Percentiles rank a stretch among this genome's conserved stretches.
Conservation (phyloP, 2,797 vertebrate genomes). For the Lophotriccus pileatus region DNA sequence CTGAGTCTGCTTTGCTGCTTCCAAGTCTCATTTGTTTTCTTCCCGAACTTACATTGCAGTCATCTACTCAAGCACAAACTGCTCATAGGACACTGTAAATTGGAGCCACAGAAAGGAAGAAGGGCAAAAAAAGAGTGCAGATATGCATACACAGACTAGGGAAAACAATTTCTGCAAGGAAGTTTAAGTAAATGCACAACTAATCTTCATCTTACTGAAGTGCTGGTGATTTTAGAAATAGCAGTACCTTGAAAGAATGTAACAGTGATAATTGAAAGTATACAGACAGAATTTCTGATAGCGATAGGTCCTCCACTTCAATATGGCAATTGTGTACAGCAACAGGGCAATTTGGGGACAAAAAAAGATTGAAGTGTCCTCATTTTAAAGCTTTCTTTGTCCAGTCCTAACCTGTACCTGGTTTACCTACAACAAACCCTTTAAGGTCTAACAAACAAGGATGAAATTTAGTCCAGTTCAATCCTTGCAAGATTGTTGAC, state of each 20-base stretch:
- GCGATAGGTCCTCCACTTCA: not conserved
- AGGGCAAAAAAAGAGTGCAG: not conserved
- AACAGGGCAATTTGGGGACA: not conserved
- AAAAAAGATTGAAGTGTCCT: not conserved
- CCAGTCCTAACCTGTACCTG: not conserved
- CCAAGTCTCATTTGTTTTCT: conserved; percentile 35
- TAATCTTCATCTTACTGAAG: not conserved
- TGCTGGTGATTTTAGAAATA: not conserved
- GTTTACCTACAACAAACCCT: not conserved
- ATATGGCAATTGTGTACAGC: not conserved
- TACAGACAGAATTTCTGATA: not conserved
- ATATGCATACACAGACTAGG: not conserved
- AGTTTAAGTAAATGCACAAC: not conserved
- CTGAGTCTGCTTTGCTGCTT: not conserved
- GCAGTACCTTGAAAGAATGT: not conserved
- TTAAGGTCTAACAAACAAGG: not conserved
- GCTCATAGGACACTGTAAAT: not conserved
- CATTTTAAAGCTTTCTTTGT: not conserved
- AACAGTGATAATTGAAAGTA: not conserved
- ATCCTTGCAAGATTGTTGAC: not conserved
- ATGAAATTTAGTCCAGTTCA: not conserved
- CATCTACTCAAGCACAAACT: not conserved
- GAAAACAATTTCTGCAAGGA: not conserved
- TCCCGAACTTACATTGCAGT: conserved; percentile 22
- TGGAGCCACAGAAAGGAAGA: not conserved